Percentiles rank a stretch among this genome's conserved stretches.
Conservation (phyloP, 2,113 vertebrate species). For the Thinocorus orbignyianus region DNA sequence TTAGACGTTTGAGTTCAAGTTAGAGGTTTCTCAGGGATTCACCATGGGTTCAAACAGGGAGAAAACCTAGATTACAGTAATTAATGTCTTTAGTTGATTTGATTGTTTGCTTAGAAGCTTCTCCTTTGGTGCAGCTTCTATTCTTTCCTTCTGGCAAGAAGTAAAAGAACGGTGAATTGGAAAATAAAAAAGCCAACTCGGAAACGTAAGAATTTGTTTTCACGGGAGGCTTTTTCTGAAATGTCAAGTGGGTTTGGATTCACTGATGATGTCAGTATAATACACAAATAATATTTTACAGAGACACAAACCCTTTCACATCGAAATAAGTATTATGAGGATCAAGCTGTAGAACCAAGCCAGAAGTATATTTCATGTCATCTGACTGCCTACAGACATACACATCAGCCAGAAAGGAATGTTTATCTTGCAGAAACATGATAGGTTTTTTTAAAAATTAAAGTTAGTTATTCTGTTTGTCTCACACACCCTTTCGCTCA, state of each 20-base stretch:
- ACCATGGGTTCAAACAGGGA: rapidly evolving
- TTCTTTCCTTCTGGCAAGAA: not conserved
- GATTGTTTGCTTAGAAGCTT: not conserved
- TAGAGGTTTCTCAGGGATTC: not conserved
- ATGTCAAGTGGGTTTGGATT: not conserved
- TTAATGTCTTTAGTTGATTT: not conserved
- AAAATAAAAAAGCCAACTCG: not conserved
- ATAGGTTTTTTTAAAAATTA: not conserved
- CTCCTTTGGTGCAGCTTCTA: not conserved
- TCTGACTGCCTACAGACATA: not conserved
- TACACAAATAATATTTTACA: not conserved
- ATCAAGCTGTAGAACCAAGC: not conserved
- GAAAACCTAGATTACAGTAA: not conserved
- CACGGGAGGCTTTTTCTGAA: not conserved
- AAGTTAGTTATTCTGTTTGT: not conserved
- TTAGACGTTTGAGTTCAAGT: not conserved
- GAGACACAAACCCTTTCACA: not conserved
- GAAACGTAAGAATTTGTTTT: not conserved
- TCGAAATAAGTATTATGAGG: not conserved
- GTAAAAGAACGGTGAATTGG: not conserved
- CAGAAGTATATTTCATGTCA: not conserved
- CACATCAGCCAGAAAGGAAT: not conserved
- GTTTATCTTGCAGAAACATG: not conserved
- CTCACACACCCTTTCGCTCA: not conserved
- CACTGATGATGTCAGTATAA: not conserved